phyloP scores from a whole-genome alignment of 2,797 vertebrate species.

The Parauchenoglanis punctatus region DNA sequence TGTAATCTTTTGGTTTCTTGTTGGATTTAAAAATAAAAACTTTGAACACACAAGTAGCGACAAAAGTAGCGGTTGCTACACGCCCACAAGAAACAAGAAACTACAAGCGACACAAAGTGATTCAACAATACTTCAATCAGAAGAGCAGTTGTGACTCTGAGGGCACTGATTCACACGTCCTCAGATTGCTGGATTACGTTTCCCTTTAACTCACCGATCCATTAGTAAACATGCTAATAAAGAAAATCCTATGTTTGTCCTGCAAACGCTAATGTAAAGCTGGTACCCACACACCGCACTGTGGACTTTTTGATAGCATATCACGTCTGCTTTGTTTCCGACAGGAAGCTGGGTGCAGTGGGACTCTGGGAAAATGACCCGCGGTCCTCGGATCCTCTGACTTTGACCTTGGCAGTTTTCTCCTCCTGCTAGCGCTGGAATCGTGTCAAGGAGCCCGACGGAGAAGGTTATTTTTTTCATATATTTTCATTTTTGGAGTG shows the following conservation, averaged over 20 bases:
- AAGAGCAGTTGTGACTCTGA: neutral
- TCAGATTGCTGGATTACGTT: neutral
- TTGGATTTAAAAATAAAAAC: neutral
- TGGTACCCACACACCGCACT: neutral
- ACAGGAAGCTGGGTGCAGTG: slow-evolving; percentile 9
- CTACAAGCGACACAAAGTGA: neutral
- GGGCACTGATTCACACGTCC: neutral
- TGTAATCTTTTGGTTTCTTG: neutral
- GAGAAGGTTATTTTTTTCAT: neutral
- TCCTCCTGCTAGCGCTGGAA: neutral
- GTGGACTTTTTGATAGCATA: slow-evolving; percentile 20
- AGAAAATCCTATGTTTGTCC: neutral
- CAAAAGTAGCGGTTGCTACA: neutral
- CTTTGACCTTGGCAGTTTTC: slow-evolving; percentile 35
- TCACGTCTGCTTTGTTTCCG: slow-evolving; percentile 29
- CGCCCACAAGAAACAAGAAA: too few relatives aligned
- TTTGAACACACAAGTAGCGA: neutral
- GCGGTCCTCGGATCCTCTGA: slow-evolving; percentile 26
- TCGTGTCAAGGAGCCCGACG: neutral
- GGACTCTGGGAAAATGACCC: slow-evolving; percentile 13
- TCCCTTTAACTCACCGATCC: neutral
- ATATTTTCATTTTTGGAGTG: neutral
- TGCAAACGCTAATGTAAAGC: neutral
- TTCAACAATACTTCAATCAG: neutral
- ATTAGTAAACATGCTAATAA: neutral